These are phyloP conservation scores for Tadarida brasiliensis DNA, from an alignment of 2,797 vertebrate species.

Conservation along the genomic window DNA sequence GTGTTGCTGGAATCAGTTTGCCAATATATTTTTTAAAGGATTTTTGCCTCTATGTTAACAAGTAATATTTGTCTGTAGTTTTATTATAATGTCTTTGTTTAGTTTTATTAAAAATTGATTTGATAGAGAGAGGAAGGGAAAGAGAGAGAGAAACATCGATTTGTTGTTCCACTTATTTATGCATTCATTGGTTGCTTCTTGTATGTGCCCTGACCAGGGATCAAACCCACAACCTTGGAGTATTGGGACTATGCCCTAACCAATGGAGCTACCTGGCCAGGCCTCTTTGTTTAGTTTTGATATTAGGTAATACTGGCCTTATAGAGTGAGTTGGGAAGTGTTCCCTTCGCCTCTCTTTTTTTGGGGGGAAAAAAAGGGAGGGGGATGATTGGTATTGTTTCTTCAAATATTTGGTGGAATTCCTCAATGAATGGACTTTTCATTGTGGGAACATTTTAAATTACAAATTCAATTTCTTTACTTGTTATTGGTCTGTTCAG, in stretches of 20 bases:
- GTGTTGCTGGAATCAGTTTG: slow-evolving; percentile 23
- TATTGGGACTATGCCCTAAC: too few relatives aligned
- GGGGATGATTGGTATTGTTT: neutral
- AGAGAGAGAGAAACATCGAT: neutral
- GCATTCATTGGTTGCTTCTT: neutral
- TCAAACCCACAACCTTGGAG: too few relatives aligned
- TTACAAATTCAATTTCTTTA: neutral
- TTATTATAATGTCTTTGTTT: slow-evolving; percentile 41
- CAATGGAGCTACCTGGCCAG: too few relatives aligned
- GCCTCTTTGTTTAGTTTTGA: slow-evolving; percentile 43
- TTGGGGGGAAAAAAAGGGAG: neutral
- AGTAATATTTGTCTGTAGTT: slow-evolving; percentile 7
- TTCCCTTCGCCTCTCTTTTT: neutral
- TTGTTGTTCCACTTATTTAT: neutral
- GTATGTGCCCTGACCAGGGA: neutral
- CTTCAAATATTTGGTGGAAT: neutral
- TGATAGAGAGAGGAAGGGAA: neutral
- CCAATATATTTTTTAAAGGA: neutral
- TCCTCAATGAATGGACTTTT: neutral
- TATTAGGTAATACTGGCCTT: neutral
- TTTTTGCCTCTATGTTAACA: neutral
- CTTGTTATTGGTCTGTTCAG: neutral
- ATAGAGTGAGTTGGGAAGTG: neutral
- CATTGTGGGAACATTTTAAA: slow-evolving; percentile 10
- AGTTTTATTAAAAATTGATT: neutral